Percentiles rank a stretch among this genome's conserved stretches.
phyloP scores from a whole-genome alignment of 2,113 vertebrate genomes.

The Axis porcinus region DNA sequence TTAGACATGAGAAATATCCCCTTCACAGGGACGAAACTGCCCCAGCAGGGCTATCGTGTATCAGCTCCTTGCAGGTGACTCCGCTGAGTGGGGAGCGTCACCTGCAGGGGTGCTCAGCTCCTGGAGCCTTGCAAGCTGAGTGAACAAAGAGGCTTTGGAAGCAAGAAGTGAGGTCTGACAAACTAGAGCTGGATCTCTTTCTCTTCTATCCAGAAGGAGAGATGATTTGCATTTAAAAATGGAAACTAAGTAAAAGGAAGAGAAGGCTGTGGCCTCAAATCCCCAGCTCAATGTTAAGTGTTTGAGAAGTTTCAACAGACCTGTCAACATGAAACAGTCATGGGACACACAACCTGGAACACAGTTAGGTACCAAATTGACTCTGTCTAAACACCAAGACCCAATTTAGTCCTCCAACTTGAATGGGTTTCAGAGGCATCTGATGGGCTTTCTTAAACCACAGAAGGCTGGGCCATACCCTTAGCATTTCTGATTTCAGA shows the following conservation, averaged over 20 bases:
- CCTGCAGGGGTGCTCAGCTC: not conserved
- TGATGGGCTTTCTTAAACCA: not conserved
- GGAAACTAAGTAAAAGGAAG: not conserved
- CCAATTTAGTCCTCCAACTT: not conserved
- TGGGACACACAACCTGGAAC: not conserved
- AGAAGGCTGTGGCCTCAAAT: not conserved
- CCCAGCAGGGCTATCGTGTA: slow-evolving; percentile 21
- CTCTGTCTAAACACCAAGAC: not conserved
- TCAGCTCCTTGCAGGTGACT: not conserved
- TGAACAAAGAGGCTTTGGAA: not conserved
- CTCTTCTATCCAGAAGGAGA: not conserved
- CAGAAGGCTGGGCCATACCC: not conserved
- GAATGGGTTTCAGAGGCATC: not conserved
- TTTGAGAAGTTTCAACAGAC: not conserved
- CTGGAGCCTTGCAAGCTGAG: not conserved
- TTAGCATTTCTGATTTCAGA: not conserved
- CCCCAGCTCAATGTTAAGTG: not conserved
- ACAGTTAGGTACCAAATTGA: not conserved
- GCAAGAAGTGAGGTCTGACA: not conserved
- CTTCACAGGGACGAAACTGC: slow-evolving; percentile 19
- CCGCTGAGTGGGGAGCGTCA: not conserved
- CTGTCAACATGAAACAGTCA: not conserved
- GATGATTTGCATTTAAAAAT: not conserved
- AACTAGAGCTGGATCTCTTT: not conserved
- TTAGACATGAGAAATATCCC: slow-evolving; percentile 38